Evolutionary conservation across 2,888 invertebrate species (phyloP), one percentile per base, ranked within the genome.

Genomic region (Clepsis dumicolana): DNA sequence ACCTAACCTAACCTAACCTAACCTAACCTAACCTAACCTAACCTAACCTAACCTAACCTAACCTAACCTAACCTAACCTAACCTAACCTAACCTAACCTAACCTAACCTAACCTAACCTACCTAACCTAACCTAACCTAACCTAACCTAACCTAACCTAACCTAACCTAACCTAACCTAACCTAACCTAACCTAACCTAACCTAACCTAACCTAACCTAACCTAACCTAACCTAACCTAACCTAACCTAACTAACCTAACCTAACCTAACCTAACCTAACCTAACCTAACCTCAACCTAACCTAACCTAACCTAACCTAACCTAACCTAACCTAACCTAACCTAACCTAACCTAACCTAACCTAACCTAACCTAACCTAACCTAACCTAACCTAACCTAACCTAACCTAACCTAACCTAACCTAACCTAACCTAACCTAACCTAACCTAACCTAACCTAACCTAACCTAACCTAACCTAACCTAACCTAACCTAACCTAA

Each of bases 181-280:
- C 72, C 74, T 70, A 73, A 71, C 71, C 71, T 70, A 72, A 73
- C 70, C 73, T 73, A 70, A 70, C 72, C 72, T 71, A 74, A 74
- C 73, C 73, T 74, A 74, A 74, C 73, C 74, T 74, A 73, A 73
- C 74, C 74, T 72, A 72, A 73, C 73, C 74, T 74, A 72, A 72
- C 72, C 73, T 73, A 73, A 73, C 72, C 73, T 72, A 73, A 72
- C 73, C 72, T 73, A 72, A 73, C 72, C 66, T 67, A 67, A 67
- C 66, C 68, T 68, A 68, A 68, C 68, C 68, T 68, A 68, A 68
- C 68, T 62, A 68, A 68, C 68, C 68, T 68, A 68, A 68, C 68
- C 68, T 68, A 68, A 68, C 68, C 68, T 68, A 68, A 68, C 68
- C 68, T 64, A 68, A 68, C 69, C 64, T 69, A 69, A 69, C 64